These are phyloP conservation scores for Ginglymostoma cirratum DNA, from an alignment of 2,113 vertebrate genomes.

Conservation along the genomic window DNA sequence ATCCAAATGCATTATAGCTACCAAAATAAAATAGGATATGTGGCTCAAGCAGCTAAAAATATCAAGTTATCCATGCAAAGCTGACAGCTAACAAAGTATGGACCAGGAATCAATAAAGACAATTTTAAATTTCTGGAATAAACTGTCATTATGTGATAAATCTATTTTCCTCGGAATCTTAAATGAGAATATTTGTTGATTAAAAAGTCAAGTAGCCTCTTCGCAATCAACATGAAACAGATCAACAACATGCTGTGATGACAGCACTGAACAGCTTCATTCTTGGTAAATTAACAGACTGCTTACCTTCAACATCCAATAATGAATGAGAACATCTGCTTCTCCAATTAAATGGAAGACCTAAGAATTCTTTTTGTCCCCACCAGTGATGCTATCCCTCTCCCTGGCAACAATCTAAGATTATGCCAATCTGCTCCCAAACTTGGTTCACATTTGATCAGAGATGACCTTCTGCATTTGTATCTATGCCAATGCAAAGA, in stretches of 20 bases:
- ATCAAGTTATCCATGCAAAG: not conserved
- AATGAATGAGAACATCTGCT: too few species aligned
- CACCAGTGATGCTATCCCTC: too few species aligned
- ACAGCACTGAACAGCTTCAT: too few species aligned
- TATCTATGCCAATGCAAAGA: too few species aligned
- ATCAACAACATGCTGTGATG: not conserved
- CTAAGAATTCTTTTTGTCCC: too few species aligned
- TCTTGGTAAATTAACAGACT: too few species aligned
- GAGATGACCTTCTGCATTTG: too few species aligned
- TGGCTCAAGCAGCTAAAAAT: not conserved
- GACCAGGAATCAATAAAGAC: not conserved
- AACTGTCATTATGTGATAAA: not conserved
- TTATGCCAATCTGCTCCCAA: too few species aligned
- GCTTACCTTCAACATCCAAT: too few species aligned
- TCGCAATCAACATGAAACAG: not conserved
- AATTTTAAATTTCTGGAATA: not conserved
- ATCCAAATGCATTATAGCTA: not conserved
- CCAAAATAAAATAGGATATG: not conserved
- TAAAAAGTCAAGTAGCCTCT: not conserved
- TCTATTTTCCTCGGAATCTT: not conserved
- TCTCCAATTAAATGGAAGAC: too few species aligned
- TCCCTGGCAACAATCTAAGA: too few species aligned
- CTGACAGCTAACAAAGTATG: not conserved
- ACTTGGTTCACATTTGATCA: too few species aligned
- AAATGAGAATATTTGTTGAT: not conserved